Base-by-base conservation (phyloP, 2,797 vertebrate species). In the Propithecus perrieri region DNA sequence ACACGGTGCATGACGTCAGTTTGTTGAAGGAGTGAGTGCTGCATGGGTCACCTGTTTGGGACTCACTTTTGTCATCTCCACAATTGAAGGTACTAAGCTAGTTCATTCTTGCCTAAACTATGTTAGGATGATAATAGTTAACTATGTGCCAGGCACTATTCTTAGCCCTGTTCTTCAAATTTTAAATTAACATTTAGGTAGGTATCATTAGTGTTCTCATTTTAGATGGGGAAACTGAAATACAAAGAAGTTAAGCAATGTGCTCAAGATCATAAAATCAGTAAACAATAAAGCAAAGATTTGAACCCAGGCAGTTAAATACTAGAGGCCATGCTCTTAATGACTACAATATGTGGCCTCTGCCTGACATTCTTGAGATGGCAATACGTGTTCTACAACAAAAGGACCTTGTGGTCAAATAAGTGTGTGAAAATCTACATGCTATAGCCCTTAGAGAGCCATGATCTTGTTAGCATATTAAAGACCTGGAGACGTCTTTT, bases 161-260 rank as follows among this genome's bases (percentile, higher is more conserved):
- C 26, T 80, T 41, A 76, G 55, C 15, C 24, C 46, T 59, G 13
- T 63, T 85, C 50, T 95, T 94, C 43, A 30, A 46, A 67, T 67
- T 93, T 67, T 50, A 75, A 96, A 72, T 67, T 65, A 48, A 61
- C 4, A 65, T 80, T 11, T 22, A 55, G 55, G n/a, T n/a, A 57
- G 48, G 50, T 65, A 38, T 69, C 22, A 69, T 53, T 46, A 78
- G 22, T 74, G 38, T 67, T 93, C n/a, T 38, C 61, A 85, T 91
- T 94, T 94, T 75, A 86, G n/a, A 35, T 9, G 59, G n/a, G 12
- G 48, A 92, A 95, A 93, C 30, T 50, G 59, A 91, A 91, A 41
- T 33, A 61, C 41, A 80, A 76, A 85, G 72, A 76, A 61, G 30
- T 13, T 28, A 67, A 84, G 28, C 3, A 26, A 86, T 38, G 65